Base-by-base conservation (phyloP, 2,888 invertebrate genomes). In the Invenusta paracnida region DNA sequence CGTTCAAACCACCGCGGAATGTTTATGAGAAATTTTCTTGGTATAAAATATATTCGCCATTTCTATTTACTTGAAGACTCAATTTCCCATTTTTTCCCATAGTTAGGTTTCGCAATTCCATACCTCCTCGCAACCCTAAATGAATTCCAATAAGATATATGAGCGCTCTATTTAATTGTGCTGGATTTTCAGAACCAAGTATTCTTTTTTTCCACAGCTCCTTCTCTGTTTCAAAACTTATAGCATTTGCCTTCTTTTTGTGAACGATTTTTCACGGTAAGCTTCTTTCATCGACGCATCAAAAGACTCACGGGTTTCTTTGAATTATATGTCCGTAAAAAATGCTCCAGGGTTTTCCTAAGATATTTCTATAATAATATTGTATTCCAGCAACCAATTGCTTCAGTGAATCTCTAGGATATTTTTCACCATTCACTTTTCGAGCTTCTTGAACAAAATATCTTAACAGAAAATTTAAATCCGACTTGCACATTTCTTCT, bases 21-120 rank as follows among this genome's bases (percentile, higher is more conserved):
- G 79, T 23, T 79, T 79, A 13, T n/a, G n/a, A 25, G 11, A 79
- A 79, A 27, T 11, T 79, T 79, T 23, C 29, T 79, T 27, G 23
- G 23, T 11, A 79, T 79, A 79, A 23, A 79, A 79, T 13, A 79
- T 79, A 79, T 79, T 48, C 48, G 48, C 48, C 48, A 48, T 27
- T 27, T 79, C 5, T 79, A 27, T 27, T 27, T 79, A 23, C 27
- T 79, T 79, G 25, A 28, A 79, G 79, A 79, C 29, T 27, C 5
- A 79, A 27, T 79, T 79, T 5, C 5, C 23, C 79, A 79, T 79
- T 79, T 79, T 5, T 27, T 79, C 79, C 79, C 23, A 79, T 23
- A 27, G 79, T 79, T 27, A 79, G 27, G 27, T 82, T 82, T 30
- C 82, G 82, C 31, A 82, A 82, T 82, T 82, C 82, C 29, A 30